Percentiles rank a stretch among this genome's conserved stretches.
phyloP scores from a whole-genome alignment of 2,113 vertebrate species.

The Sander vitreus region DNA sequence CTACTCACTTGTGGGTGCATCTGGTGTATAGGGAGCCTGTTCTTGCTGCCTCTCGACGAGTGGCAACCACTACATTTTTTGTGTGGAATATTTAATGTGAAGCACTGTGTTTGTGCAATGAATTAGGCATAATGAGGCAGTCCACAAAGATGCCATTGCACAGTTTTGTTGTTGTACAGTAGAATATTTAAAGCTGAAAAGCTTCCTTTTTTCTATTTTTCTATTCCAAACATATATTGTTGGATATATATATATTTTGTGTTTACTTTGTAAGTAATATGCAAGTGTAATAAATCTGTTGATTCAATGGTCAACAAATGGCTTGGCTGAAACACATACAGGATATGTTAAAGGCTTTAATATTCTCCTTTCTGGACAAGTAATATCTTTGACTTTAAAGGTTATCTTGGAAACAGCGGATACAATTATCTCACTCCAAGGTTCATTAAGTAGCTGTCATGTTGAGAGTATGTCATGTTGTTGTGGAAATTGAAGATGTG shows the following conservation, averaged over 20 bases:
- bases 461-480: neutral
- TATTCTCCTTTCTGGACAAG: neutral
- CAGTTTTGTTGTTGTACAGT: constrained; percentile 17
- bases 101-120: constrained; percentile 48
- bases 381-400: neutral
- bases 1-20: constrained; percentile 70
- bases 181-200: neutral
- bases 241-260: neutral
- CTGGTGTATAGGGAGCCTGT: constrained; percentile 66
- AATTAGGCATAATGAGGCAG: constrained; percentile 61
- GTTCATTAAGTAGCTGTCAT: neutral
- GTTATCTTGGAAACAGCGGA: neutral
- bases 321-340: neutral
- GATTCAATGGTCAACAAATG: neutral
- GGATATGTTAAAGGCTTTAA: neutral
- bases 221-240: neutral
- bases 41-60: constrained; percentile 54
- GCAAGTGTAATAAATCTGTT: neutral
- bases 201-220: constrained; percentile 12
- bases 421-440: neutral
- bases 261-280: neutral
- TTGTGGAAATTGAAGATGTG: neutral
- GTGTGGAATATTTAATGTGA: constrained; percentile 38
- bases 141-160: constrained; percentile 39
- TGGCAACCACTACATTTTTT: constrained; percentile 18